Base-by-base conservation (phyloP, 2,888 invertebrate species). In the Drosophila lutescens region DNA sequence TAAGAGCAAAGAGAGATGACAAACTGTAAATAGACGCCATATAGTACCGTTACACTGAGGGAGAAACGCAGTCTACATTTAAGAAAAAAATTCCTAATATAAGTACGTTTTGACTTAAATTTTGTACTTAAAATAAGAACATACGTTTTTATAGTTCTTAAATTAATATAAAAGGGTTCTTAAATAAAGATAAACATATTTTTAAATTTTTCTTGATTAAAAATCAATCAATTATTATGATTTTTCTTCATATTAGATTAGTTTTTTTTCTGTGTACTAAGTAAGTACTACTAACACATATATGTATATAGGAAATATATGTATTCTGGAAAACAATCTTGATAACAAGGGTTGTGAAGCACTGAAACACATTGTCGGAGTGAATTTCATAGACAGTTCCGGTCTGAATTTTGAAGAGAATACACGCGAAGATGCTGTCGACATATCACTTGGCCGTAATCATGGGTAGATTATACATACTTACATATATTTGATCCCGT, bases 391-490 rank as follows among this genome's bases (percentile, higher is more conserved):
- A 34, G 36, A 13, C 62, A 83, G 83, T 83, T 67, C 23, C 51
- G 40, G 49, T 79, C 63, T 12, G 70, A 40, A 41, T 60, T 61
- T 53, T 47, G 34, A 50, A 40, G 47, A 46, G 55, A 43, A 20
- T 56, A 66, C 62, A 63, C n/a, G 10, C 43, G 56, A 62, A 46
- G 47, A 85, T 81, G 83, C 26, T 70, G 12, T 72, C 65, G 38
- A 59, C 70, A 71, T 76, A 77, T 80, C 77, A 80, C 51, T 51
- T 79, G 50, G 49, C 67, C n/a, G 40, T 74, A 30, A 70, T 51
- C 58, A 59, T 75, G 60, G 85, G 84, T 87, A 60, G 43, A 67
- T 34, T 34, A 9, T 12, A 8, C n/a, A n/a, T 3, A 41, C n/a
- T 23, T 55, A 49, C 1, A 43, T 8, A 43, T 43, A 6, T 13